These are phyloP conservation scores for Drosophila subobscura DNA, from an alignment of 1,140 invertebrate genomes.

Conservation along the genomic window DNA sequence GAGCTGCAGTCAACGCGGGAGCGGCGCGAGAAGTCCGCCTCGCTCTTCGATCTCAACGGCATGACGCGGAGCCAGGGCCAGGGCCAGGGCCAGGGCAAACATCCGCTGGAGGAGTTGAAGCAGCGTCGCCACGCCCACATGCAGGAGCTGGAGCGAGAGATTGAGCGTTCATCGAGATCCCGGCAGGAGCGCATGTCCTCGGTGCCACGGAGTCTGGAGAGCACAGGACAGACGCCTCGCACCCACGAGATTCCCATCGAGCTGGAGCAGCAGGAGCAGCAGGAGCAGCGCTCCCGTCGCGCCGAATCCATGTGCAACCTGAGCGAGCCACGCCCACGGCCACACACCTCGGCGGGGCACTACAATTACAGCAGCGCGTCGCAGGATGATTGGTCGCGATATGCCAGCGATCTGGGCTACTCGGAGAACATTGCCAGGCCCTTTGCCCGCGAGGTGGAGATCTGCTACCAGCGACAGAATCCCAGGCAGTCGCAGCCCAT, in stretches of 20 bases:
- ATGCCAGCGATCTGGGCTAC: constrained; percentile 74
- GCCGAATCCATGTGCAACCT: constrained; percentile 76
- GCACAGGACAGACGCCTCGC: constrained; percentile 4
- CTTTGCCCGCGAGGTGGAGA: constrained; percentile 78
- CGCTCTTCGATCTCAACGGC: constrained; percentile 74
- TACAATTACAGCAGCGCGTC: constrained; percentile 20
- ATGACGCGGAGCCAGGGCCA: constrained; percentile 13
- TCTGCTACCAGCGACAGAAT: constrained; percentile 75
- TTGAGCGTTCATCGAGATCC: constrained; percentile 63
- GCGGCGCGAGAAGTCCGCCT: constrained; percentile 64
- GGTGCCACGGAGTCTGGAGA: constrained; percentile 49
- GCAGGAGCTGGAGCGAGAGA: constrained; percentile 74
- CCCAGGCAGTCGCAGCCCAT: constrained; percentile 51
- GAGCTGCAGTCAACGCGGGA: constrained; percentile 68
- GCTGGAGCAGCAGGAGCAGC: constrained; percentile 32
- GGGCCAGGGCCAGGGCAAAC: constrained; percentile 29
- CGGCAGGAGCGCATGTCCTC: constrained; percentile 63
- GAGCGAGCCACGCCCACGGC: constrained; percentile 37
- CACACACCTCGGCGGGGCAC: constrained; percentile 60
- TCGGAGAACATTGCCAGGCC: constrained; percentile 79
- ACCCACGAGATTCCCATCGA: constrained; percentile 67
- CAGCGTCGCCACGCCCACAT: constrained; percentile 68
- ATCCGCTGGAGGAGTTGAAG: constrained; percentile 54
- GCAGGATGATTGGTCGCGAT: constrained; percentile 74
- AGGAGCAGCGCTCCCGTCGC: constrained; percentile 42